phyloP scores from a whole-genome alignment of 2,888 invertebrate genomes.

The Cerceris rybyensis region DNA sequence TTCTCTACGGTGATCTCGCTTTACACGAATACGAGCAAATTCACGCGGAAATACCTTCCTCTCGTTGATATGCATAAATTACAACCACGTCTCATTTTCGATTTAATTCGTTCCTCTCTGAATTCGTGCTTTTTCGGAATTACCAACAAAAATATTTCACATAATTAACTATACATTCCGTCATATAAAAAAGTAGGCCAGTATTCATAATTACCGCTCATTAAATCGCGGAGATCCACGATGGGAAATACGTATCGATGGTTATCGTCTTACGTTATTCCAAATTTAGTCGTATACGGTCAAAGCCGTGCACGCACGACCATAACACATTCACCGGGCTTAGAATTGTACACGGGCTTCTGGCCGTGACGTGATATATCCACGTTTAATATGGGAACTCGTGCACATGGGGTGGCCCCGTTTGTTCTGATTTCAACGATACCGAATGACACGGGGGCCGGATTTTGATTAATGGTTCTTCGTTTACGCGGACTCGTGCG shows the following conservation, averaged over 20 bases:
- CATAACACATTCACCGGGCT: background rate
- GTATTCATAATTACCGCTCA: background rate
- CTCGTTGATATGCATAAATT: no score
- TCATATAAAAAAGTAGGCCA: background rate
- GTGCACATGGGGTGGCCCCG: constrained; percentile 50
- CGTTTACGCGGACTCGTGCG: constrained; percentile 58
- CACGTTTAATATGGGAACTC: constrained; percentile 68
- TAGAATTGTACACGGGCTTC: constrained; percentile 23
- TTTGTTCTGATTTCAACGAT: constrained; percentile 70
- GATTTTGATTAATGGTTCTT: constrained; percentile 68
- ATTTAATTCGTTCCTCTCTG: no score
- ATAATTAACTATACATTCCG: no score
- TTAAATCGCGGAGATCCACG: background rate
- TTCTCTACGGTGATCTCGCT: no score
- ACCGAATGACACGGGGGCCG: constrained; percentile 59
- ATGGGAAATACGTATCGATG: constrained; percentile 33
- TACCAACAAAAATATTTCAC: no score
- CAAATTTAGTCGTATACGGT: constrained; percentile 11
- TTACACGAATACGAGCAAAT: no score
- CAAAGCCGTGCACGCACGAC: background rate
- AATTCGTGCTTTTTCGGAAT: no score
- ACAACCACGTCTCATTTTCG: no score
- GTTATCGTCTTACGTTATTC: constrained; percentile 29
- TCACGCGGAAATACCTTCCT: no score
- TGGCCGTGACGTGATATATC: constrained; percentile 66